These are phyloP conservation scores for Magallana angulata DNA, from an alignment of 1,140 invertebrate genomes.

Conservation along the genomic window DNA sequence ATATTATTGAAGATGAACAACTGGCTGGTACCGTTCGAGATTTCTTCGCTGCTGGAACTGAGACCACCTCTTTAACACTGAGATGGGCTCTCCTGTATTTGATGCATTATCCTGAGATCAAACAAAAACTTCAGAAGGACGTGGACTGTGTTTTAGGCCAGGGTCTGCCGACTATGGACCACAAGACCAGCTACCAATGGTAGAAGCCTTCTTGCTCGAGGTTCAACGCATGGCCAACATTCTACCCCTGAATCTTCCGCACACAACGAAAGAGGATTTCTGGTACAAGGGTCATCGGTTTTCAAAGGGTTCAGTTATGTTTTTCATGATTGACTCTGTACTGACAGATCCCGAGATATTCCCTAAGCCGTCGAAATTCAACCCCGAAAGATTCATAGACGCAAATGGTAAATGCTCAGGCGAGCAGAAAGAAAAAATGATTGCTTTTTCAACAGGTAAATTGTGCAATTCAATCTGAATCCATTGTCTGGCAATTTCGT, in stretches of 20 bases:
- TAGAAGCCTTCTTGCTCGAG: conserved; percentile 61
- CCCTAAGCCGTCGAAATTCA: conserved; percentile 85
- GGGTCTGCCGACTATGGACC: conserved; percentile 30
- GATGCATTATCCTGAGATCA: conserved; percentile 87
- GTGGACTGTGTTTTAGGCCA: conserved; percentile 82
- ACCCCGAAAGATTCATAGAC: conserved; percentile 83
- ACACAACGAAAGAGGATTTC: conserved; percentile 64
- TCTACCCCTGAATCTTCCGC: conserved; percentile 71
- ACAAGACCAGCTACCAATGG: conserved; percentile 53
- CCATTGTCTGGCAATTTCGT: too few species aligned
- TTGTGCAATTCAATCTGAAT: background rate
- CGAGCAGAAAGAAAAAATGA: conserved; percentile 39
- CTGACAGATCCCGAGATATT: conserved; percentile 79
- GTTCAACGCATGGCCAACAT: conserved; percentile 51
- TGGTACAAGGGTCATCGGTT: conserved; percentile 70
- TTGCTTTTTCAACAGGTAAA: background rate
- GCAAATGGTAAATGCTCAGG: conserved; percentile 50
- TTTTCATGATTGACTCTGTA: conserved; percentile 69
- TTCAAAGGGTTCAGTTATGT: conserved; percentile 69
- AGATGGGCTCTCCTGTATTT: conserved; percentile 93
- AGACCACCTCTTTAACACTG: conserved; percentile 91
- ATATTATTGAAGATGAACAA: conserved; percentile 50
- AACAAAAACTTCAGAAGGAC: conserved; percentile 91
- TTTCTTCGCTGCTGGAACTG: conserved; percentile 92
- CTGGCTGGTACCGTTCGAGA: conserved; percentile 80